A percentile compares a stretch with the other conserved stretches of the same genome.
These are phyloP conservation scores for Pyrrhia umbra DNA, from an alignment of 2,888 invertebrate genomes.

Conservation along the genomic window DNA sequence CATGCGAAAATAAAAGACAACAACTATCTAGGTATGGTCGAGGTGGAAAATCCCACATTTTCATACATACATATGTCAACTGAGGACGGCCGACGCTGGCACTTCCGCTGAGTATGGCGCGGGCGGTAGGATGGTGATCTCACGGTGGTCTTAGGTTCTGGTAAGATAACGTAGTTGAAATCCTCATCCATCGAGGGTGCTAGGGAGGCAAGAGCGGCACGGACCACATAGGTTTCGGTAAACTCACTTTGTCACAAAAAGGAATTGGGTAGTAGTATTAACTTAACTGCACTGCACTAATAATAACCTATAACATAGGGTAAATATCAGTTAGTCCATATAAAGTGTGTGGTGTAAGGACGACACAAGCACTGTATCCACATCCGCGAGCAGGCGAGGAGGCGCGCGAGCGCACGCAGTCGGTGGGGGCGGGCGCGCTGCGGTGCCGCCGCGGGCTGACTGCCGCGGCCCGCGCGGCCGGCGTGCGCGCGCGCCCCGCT, in stretches of 20 bases:
- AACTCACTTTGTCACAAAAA: background rate
- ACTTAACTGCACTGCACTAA: background rate
- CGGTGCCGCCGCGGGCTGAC: constrained; percentile 22
- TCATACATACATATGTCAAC: background rate
- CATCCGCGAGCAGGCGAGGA: background rate
- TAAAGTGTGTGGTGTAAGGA: constrained; percentile 5
- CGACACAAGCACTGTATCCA: constrained; percentile 54
- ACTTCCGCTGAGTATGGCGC: background rate
- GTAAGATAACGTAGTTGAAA: no score
- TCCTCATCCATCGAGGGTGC: no score
- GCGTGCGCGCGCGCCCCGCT: constrained; percentile 31
- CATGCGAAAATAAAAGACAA: background rate
- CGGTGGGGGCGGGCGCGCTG: constrained; percentile 7
- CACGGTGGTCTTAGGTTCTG: background rate
- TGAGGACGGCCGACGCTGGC: background rate
- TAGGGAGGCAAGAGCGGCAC: no score
- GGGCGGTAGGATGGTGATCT: background rate
- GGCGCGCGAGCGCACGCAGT: background rate
- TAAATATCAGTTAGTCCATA: constrained; percentile 5
- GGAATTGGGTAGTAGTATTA: background rate
- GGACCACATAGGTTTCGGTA: no score
- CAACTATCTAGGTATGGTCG: background rate
- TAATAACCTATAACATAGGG: constrained; percentile 6
- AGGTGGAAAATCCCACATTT: background rate
- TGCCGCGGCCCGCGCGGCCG: constrained; percentile 16